Percentiles rank a stretch among this genome's conserved stretches.
phyloP scores from a whole-genome alignment of 2,797 vertebrate genomes.

The Phaenicophaeus curvirostris region DNA sequence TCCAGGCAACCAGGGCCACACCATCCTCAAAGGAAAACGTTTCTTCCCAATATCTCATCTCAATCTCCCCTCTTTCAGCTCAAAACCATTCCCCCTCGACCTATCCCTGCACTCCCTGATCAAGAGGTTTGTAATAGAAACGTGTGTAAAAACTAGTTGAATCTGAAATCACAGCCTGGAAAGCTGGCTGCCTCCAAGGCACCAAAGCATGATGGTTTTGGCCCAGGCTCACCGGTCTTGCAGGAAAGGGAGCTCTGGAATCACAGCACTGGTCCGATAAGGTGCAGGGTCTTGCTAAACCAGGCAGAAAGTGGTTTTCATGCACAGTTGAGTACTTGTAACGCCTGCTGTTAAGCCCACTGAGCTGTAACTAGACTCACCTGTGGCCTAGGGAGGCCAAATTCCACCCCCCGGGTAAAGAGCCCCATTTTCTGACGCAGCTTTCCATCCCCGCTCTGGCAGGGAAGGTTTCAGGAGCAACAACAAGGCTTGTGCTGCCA shows the following conservation, averaged over 20 bases:
- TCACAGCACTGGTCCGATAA: background rate
- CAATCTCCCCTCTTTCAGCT: too few species aligned
- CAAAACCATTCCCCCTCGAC: too few species aligned
- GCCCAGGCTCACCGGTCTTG: background rate
- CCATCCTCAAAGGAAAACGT: too few species aligned
- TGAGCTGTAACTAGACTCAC: background rate
- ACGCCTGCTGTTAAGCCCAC: background rate
- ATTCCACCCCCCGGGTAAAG: background rate
- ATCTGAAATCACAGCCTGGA: background rate
- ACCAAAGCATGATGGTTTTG: rapidly evolving
- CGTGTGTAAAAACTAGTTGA: background rate
- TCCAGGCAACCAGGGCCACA: too few species aligned
- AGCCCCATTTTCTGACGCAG: rapidly evolving
- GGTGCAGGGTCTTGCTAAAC: background rate
- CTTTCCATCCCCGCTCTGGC: rapidly evolving
- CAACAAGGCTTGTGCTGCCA: background rate
- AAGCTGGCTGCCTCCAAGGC: background rate
- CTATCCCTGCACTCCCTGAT: too few species aligned
- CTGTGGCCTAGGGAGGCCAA: background rate
- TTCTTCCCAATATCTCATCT: too few species aligned
- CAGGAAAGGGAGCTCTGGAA: background rate
- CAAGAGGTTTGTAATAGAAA: background rate
- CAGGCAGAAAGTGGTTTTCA: background rate
- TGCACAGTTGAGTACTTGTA: rapidly evolving
- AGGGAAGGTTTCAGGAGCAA: background rate